Evolutionary conservation across 1,140 invertebrate genomes (phyloP), one percentile per base, ranked within the genome.

Genomic region (fruit fly (Drosophila melanogaster)): DNA sequence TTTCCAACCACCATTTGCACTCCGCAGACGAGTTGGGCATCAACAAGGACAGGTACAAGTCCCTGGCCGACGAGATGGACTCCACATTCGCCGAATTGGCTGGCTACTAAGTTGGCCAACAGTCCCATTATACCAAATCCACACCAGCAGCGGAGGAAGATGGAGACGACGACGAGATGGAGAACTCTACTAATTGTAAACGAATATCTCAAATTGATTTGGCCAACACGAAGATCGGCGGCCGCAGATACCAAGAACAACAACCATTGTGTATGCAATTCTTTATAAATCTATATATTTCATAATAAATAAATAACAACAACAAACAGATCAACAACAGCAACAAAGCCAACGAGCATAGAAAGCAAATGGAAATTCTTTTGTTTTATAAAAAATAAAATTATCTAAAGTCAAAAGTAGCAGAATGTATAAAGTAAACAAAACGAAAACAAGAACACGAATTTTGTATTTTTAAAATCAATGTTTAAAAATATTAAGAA

Each of bases 41-140:
- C 95, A 98, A 99, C 95, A 99, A 99, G 95, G 98, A 99, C 95
- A 97, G 97, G 95, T 99, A 98, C 97, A 99, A 99, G 95, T 96
- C 95, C 77, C 93, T 96, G 93, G 96, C 96, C 90, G 98, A 99
- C 93, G 98, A 99, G 93, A 97, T 99, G 96, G 98, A 99, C 95
- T 96, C 96, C 92, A 98, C 98, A 92, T 98, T 98, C 94, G 97
- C 97, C 92, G 98, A 99, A 95, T 95, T 99, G 95, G 96, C 96
- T 81, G 96, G 96, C 92, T 96, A 96, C 92, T 96, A 96, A 94
- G 41, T 17, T 58, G 56, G 53, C 40, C 19, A 26, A 10, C 41
- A 53, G 37, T 33, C 47, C 65, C 65, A 57, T 15, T 15, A 57
- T 10, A 40, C 65, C 54, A 51, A 33, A 17, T 19, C 54, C 54